phyloP scores from a whole-genome alignment of 1,140 invertebrate genomes.

The Drosophila fuyamai region DNA sequence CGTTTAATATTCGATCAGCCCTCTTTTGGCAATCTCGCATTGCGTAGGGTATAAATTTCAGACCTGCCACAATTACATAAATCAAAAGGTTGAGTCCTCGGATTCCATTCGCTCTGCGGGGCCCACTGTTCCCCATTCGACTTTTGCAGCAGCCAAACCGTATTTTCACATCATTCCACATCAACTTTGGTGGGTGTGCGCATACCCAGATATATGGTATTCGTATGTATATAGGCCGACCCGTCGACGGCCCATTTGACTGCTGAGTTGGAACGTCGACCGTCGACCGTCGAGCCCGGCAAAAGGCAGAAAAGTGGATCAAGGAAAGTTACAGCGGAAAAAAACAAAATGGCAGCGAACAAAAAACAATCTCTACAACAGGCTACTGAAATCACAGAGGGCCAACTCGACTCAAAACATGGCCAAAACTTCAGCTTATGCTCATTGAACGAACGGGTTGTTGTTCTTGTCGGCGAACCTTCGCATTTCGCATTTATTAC shows the following conservation, averaged over 20 bases:
- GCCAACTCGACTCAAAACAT: constrained; percentile 38
- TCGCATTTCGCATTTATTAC: constrained; percentile 66
- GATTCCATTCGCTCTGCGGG: constrained; percentile 10
- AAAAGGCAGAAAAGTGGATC: constrained; percentile 71
- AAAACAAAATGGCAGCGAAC: constrained; percentile 31
- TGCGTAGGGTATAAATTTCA: constrained; percentile 17
- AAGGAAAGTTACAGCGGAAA: constrained; percentile 60
- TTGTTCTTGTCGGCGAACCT: constrained; percentile 31
- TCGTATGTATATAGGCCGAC: constrained; percentile 49
- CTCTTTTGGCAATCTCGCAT: constrained; percentile 29
- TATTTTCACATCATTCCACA: constrained; percentile 69
- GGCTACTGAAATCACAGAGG: constrained; percentile 59
- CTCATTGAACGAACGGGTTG: constrained; percentile 45
- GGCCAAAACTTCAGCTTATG: constrained; percentile 70
- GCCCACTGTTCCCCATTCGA: constrained; percentile 29
- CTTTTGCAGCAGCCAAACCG: constrained; percentile 50
- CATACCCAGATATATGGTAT: neutral
- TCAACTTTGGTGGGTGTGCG: constrained; percentile 32
- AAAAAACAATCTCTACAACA: constrained; percentile 46
- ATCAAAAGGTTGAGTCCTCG: constrained; percentile 22
- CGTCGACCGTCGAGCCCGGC: constrained; percentile 43
- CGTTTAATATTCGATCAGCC: constrained; percentile 40
- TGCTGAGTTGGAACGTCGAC: constrained; percentile 64
- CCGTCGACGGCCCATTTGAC: constrained; percentile 60
- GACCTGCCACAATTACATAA: constrained; percentile 43